phyloP scores from a whole-genome alignment of 2,113 vertebrate species.

The Zootoca vivipara region DNA sequence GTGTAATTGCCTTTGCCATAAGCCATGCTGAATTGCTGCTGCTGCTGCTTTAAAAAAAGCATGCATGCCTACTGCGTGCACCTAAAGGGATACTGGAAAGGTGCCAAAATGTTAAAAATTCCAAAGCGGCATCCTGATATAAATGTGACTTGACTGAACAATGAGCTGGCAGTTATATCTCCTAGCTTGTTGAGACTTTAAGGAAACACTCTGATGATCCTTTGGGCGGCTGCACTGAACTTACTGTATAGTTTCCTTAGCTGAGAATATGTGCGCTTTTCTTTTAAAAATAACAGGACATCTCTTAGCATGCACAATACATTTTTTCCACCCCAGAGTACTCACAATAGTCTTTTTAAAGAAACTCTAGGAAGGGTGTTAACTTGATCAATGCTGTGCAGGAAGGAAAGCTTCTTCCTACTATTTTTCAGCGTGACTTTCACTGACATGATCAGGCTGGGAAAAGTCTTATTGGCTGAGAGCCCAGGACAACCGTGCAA shows the following conservation, averaged over 20 bases:
- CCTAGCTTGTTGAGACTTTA: constrained; percentile 17
- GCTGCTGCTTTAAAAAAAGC: not conserved
- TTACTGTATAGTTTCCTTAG: not conserved
- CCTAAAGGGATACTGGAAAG: not conserved
- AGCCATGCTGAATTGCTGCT: not conserved
- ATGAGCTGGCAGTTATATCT: not conserved
- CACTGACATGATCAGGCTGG: constrained; percentile 80
- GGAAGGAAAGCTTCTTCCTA: constrained; percentile 80
- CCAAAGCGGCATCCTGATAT: constrained; percentile 28
- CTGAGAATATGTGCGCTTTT: constrained; percentile 43
- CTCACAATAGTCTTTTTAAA: constrained; percentile 75
- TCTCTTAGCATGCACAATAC: constrained; percentile 61
- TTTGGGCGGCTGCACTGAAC: not conserved
- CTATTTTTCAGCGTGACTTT: constrained; percentile 79
- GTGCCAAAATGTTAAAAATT: constrained; percentile 1
- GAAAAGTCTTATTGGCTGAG: constrained; percentile 76
- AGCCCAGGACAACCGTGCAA: constrained; percentile 72
- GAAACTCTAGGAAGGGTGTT: constrained; percentile 78
- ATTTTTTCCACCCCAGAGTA: constrained; percentile 67
- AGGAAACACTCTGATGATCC: not conserved
- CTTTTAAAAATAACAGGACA: constrained; percentile 73
- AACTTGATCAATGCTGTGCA: constrained; percentile 71
- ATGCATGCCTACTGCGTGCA: not conserved
- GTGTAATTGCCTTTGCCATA: not conserved
- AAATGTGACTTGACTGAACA: constrained; percentile 51